Percentiles rank a stretch among this genome's conserved stretches.
Conservation (phyloP, 2,113 vertebrate genomes). For the Charadrius vociferus region DNA sequence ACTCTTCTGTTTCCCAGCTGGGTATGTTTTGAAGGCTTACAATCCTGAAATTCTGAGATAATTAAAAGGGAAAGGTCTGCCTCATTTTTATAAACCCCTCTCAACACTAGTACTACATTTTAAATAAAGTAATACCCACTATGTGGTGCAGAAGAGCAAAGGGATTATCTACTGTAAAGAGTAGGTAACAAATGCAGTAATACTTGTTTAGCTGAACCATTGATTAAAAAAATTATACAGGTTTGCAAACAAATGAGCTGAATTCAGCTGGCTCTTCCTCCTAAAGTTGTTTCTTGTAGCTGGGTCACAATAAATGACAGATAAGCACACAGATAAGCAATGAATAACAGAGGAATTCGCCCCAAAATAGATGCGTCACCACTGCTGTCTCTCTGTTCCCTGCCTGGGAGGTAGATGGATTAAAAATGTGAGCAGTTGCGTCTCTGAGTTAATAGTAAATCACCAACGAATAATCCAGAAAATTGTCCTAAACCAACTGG, state of each 20-base stretch:
- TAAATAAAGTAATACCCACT: background rate
- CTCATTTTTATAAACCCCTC: background rate
- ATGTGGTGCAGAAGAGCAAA: background rate
- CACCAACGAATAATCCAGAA: background rate
- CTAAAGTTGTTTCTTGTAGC: background rate
- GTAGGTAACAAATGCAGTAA: too few relatives aligned
- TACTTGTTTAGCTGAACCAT: background rate
- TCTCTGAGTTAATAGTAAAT: background rate
- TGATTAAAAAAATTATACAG: background rate
- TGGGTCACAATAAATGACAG: background rate
- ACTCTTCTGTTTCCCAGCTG: background rate
- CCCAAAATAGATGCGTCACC: background rate
- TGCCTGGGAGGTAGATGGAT: background rate
- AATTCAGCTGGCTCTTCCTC: background rate
- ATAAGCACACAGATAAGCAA: background rate
- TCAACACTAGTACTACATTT: background rate
- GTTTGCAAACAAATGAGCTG: rapidly evolving
- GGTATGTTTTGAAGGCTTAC: rapidly evolving
- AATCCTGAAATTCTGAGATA: background rate
- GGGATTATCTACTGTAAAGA: background rate
- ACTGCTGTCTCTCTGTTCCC: too few relatives aligned
- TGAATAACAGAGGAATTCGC: background rate
- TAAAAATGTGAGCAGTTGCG: background rate
- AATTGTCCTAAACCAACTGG: background rate
- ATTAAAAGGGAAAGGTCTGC: background rate